Base-by-base conservation (phyloP, 2,113 vertebrate genomes). In the Amazona vittata region DNA sequence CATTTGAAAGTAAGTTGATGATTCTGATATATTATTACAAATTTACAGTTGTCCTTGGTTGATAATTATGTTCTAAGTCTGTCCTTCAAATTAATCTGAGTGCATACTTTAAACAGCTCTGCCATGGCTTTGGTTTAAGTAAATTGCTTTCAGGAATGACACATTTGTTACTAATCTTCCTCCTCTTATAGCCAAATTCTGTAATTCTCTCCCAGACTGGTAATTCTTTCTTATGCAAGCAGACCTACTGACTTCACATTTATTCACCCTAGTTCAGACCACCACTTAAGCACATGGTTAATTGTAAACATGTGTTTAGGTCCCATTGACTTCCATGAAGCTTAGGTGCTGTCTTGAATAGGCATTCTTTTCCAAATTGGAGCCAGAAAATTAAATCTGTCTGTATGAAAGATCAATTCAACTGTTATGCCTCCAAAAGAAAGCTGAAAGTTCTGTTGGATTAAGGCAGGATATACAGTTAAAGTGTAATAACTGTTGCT, bases 101-200 rank as follows among this genome's bases (percentile, higher is more conserved):
- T 88, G 80, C 76, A 70, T 81, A 70, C 71, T 93, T 87, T 94
- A 83, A 92, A 83, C 41, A 63, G 68, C 53, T 83, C 70, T 89
- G 52, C 88, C 15, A 9, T 76, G 73, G 83, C 84, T 97, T 96
- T 96, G 87, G 96, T 97, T 97, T 96, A 96, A 97, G 87, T 74
- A 85, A 97, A 97, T 98, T 97, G 83, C 94, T 98, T 98, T 60
- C 96, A 98, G 97, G 89, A 98, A 65, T 83, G 96, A 95, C 97
- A 97, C 85, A 92, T 97, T 98, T 97, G 95, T 96, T 95, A 95
- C 90, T 95, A 97, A 97, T 97, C 91, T 87, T 93, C 26, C 71
- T 73, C 71, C 75, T 88, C 67, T 78, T 79, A 55, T 52, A 89
- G 92, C 74, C 77, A 89, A 89, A 91, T 91, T 95, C 92, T 87